These are phyloP conservation scores for Centrocercus urophasianus DNA, from an alignment of 2,113 vertebrate genomes.

Conservation along the genomic window DNA sequence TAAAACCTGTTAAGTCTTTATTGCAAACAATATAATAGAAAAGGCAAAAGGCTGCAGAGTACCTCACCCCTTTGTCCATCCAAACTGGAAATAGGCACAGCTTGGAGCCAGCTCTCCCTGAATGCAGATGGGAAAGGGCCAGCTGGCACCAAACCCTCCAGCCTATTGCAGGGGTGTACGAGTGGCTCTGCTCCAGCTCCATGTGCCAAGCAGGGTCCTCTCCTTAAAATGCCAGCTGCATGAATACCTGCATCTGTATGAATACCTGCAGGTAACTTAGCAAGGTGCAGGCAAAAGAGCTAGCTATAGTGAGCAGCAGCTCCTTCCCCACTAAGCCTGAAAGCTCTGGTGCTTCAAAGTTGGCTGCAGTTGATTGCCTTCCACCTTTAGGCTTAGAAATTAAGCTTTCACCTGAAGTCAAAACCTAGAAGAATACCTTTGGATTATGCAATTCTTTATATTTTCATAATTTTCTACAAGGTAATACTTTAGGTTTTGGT, in stretches of 20 bases:
- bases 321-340: not conserved
- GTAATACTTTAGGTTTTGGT: not conserved
- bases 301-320: not conserved
- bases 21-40: not conserved
- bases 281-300: not conserved
- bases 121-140: not conserved
- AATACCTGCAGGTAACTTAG: not conserved
- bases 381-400: not conserved
- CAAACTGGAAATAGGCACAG: not conserved
- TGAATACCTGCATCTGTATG: not conserved
- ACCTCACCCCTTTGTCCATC: not conserved
- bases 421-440: not conserved
- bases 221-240: not conserved
- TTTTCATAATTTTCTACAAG: not conserved
- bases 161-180: accelerated
- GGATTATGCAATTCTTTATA: not conserved
- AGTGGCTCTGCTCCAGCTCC: not conserved
- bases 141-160: not conserved
- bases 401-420: not conserved
- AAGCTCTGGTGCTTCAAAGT: not conserved
- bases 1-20: not conserved
- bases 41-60: not conserved
- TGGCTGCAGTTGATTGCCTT: not conserved
- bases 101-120: not conserved
- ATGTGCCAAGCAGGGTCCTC: not conserved